Percentiles rank a stretch among this genome's conserved stretches.
Evolutionary conservation across 2,797 vertebrate species (phyloP).

Genomic region (Lacerta agilis): DNA sequence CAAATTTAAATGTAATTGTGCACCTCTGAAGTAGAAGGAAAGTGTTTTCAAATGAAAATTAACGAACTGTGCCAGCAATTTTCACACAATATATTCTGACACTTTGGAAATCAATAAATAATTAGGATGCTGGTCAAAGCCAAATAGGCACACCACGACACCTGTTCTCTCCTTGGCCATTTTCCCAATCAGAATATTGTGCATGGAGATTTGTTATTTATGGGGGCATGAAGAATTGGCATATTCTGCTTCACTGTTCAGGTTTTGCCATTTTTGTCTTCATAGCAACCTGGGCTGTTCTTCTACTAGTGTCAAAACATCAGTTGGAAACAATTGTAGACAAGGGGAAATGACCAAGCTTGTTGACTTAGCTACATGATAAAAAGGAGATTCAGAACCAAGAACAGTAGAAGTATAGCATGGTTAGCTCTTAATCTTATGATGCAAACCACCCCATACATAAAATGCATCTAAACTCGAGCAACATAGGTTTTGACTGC

Average conservation of each 20-base stretch:
- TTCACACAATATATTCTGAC: background rate
- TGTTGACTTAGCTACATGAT: background rate
- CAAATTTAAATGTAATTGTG: background rate
- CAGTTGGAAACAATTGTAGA: constrained; percentile 16
- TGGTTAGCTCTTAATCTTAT: background rate
- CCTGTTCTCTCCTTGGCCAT: background rate
- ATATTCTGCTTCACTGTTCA: constrained; percentile 15
- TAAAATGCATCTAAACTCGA: background rate
- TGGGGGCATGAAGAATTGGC: background rate
- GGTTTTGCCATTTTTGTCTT: background rate
- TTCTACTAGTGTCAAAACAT: constrained; percentile 14
- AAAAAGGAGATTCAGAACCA: background rate
- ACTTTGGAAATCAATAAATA: constrained; percentile 6
- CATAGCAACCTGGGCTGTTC: background rate
- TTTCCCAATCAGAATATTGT: background rate
- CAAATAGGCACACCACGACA: constrained; percentile 7
- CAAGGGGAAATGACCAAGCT: background rate
- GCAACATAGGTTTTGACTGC: background rate
- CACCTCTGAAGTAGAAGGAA: background rate
- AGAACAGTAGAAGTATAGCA: background rate
- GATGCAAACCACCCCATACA: background rate
- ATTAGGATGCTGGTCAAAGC: constrained; percentile 12
- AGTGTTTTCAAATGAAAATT: background rate
- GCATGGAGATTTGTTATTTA: constrained; percentile 24
- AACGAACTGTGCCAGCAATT: background rate